phyloP scores from a whole-genome alignment of 1,140 invertebrate species.

The Drosophila kurseongensis region DNA sequence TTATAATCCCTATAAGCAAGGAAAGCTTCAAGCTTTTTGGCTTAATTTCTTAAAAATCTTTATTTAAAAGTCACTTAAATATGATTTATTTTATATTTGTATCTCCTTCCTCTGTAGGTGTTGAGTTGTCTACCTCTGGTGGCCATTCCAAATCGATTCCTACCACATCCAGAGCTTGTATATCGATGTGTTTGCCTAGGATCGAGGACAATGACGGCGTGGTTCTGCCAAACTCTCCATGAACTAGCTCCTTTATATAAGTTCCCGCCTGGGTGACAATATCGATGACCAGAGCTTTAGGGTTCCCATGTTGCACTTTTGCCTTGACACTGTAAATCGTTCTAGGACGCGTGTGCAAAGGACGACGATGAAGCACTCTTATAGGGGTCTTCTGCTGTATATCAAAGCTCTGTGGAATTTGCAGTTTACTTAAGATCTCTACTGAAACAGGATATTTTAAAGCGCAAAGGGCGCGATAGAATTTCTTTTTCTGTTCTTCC shows the following conservation, averaged over 20 bases:
- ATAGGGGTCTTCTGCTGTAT: constrained; percentile 92
- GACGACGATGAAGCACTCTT: constrained; percentile 93
- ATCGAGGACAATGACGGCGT: constrained; percentile 87
- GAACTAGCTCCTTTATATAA: constrained; percentile 98
- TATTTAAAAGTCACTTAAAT: too few relatives aligned
- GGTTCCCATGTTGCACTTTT: constrained; percentile 83
- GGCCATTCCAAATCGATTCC: constrained; percentile 90
- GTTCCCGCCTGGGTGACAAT: constrained; percentile 96
- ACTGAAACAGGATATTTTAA: constrained; percentile 84
- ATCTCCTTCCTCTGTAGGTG: background rate
- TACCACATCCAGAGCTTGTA: constrained; percentile 89
- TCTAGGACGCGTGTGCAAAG: constrained; percentile 88
- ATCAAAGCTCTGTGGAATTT: constrained; percentile 85
- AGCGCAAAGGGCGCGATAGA: constrained; percentile 92
- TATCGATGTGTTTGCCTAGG: constrained; percentile 89
- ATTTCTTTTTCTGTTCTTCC: constrained; percentile 94
- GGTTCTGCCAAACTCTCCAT: constrained; percentile 97
- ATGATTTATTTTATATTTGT: too few relatives aligned
- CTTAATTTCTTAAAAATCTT: too few relatives aligned
- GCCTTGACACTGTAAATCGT: constrained; percentile 88
- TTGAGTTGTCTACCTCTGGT: constrained; percentile 74
- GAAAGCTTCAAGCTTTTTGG: too few relatives aligned
- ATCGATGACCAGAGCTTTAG: constrained; percentile 88
- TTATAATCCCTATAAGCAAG: too few relatives aligned
- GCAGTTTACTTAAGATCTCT: constrained; percentile 86